These are phyloP conservation scores for Zaprionus taronus DNA, from an alignment of 1,140 invertebrate species.

Conservation along the genomic window DNA sequence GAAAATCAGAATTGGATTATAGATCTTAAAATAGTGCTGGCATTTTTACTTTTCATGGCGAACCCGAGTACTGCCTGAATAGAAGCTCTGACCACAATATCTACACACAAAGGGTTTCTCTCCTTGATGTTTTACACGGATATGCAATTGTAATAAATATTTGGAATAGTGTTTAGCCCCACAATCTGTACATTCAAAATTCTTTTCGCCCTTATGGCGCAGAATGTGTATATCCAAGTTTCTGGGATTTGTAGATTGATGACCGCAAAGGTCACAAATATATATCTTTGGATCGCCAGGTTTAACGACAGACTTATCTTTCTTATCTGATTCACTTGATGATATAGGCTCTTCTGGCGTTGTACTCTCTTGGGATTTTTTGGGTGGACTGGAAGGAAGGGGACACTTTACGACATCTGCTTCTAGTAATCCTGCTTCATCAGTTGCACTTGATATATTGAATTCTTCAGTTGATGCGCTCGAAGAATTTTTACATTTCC, in stretches of 20 bases:
- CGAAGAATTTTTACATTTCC: background rate
- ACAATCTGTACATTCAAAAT: slow-evolving; percentile 40
- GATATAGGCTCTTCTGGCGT: background rate
- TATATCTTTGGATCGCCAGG: slow-evolving; percentile 1
- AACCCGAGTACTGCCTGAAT: slow-evolving; percentile 12
- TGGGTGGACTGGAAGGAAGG: background rate
- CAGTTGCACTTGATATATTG: background rate
- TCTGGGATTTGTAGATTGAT: slow-evolving; percentile 5
- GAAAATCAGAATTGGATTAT: background rate
- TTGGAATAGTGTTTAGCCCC: slow-evolving; percentile 25
- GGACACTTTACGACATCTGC: background rate
- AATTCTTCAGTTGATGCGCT: background rate
- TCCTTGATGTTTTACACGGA: slow-evolving; percentile 39
- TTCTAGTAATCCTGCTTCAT: background rate
- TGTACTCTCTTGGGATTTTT: too few relatives aligned
- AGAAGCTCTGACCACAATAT: slow-evolving; percentile 33
- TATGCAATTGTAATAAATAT: slow-evolving; percentile 32
- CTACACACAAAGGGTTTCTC: slow-evolving; percentile 42
- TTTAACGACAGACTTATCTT: slow-evolving; percentile 1
- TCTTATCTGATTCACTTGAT: background rate
- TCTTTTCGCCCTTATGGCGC: slow-evolving; percentile 44
- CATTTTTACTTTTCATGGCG: slow-evolving; percentile 33
- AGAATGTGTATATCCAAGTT: slow-evolving; percentile 35
- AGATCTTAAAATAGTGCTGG: background rate
- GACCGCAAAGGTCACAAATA: slow-evolving; percentile 41